Conservation (phyloP, 2,888 invertebrate genomes). For the Ophonus ardosiacus region DNA sequence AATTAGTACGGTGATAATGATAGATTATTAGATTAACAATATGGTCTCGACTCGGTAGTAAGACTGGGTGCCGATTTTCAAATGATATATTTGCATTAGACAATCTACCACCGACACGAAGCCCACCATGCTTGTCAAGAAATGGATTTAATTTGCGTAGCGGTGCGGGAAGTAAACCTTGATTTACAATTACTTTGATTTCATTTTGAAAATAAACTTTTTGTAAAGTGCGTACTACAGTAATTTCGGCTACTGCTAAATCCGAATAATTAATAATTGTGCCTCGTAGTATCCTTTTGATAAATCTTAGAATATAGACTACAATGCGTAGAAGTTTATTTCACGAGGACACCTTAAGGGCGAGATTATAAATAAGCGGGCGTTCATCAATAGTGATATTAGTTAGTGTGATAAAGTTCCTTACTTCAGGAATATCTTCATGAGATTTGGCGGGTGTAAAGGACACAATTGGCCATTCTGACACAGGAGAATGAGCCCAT, state of each 20-base stretch:
- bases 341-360: too few relatives aligned
- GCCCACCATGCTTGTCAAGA: background rate
- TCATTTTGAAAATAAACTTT: background rate
- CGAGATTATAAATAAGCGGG: too few relatives aligned
- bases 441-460: background rate
- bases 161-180: too few relatives aligned
- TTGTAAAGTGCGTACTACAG: background rate
- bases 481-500: background rate
- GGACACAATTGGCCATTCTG: background rate
- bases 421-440: background rate
- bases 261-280: background rate
- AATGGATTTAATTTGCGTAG: constrained; percentile 8
- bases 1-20: background rate
- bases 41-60: too few relatives aligned
- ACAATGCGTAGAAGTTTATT: background rate
- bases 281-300: background rate
- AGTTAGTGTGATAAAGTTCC: too few relatives aligned
- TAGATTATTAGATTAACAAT: background rate
- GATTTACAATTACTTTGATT: background rate
- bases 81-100: background rate
- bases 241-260: background rate
- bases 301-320: background rate
- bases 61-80: too few relatives aligned
- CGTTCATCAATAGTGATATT: too few relatives aligned
- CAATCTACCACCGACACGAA: background rate